phyloP scores from a whole-genome alignment of 92 coral and sea anemone genomes.

The Phenganax subtilis region DNA sequence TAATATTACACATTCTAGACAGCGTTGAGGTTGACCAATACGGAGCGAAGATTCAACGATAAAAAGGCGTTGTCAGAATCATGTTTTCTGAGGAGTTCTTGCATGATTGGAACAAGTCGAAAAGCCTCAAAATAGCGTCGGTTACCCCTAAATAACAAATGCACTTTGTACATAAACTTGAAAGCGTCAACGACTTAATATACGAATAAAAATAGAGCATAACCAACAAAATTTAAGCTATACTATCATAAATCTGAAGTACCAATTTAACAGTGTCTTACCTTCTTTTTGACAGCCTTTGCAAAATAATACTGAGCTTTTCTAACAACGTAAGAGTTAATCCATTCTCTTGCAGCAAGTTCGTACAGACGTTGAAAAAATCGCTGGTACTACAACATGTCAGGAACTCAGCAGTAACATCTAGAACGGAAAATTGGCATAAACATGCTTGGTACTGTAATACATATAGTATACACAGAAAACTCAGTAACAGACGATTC shows the following conservation, averaged over 20 bases:
- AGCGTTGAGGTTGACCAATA: conserved; percentile 64
- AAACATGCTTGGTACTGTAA: conserved; percentile 41
- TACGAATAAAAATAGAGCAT: no score
- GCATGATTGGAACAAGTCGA: conserved; percentile 79
- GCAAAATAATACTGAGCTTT: conserved; percentile 88
- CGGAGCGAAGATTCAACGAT: conserved; percentile 78
- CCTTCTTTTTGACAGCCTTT: conserved; percentile 91
- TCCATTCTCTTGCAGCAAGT: conserved; percentile 71
- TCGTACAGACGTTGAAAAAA: conserved; percentile 81
- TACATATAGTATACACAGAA: background rate
- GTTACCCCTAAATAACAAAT: conserved; percentile 56
- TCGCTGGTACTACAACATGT: conserved; percentile 79
- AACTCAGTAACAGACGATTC: background rate
- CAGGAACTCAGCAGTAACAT: conserved; percentile 77
- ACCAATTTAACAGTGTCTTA: conserved; percentile 28
- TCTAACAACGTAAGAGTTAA: conserved; percentile 71
- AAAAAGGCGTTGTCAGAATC: conserved; percentile 88
- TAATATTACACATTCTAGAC: conserved; percentile 11
- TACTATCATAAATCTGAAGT: no score
- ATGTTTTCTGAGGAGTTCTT: conserved; percentile 76
- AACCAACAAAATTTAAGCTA: no score
- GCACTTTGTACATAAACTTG: background rate
- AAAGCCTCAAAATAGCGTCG: conserved; percentile 98
- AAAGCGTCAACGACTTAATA: background rate
- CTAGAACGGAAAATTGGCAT: conserved; percentile 70